A percentile compares a stretch with the other conserved stretches of the same genome.
Conservation (phyloP, 2,888 invertebrate genomes). For the Exocentrus adspersus region DNA sequence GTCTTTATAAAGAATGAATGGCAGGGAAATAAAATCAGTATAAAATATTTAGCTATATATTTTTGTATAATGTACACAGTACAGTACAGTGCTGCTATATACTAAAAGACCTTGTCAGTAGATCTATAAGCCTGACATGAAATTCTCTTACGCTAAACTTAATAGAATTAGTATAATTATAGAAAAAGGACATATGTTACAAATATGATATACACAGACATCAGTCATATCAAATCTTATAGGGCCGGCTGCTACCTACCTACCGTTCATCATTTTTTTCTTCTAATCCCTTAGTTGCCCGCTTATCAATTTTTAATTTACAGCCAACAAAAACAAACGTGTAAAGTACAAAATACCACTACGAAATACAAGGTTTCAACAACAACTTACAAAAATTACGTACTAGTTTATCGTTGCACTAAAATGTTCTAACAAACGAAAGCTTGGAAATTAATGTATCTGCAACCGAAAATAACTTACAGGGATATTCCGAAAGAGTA, state of each 20-base stretch:
- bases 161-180: slow-evolving; percentile 53
- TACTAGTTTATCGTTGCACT: slow-evolving; percentile 23
- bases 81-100: slow-evolving; percentile 62
- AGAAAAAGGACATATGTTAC: slow-evolving; percentile 57
- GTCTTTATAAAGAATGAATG: too few species aligned
- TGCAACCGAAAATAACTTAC: too few species aligned
- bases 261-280: slow-evolving; percentile 10
- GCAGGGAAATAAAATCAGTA: slow-evolving; percentile 16
- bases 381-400: slow-evolving; percentile 23
- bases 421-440: neutral
- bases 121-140: slow-evolving; percentile 60
- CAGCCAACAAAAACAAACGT: slow-evolving; percentile 27
- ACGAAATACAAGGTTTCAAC: slow-evolving; percentile 15
- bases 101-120: slow-evolving; percentile 59
- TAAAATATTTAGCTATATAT: slow-evolving; percentile 60
- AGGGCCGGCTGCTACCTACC: slow-evolving; percentile 19
- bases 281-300: slow-evolving; percentile 29
- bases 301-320: slow-evolving; percentile 23
- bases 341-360: slow-evolving; percentile 13
- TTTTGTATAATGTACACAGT: slow-evolving; percentile 63
- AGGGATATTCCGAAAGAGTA: too few species aligned
- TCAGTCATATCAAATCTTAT: slow-evolving; percentile 49
- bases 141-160: slow-evolving; percentile 53
- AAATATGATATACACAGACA: slow-evolving; percentile 54
- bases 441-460: slow-evolving; percentile 20